phyloP scores from a whole-genome alignment of 2,888 invertebrate species.

The Yponomeuta cagnagella region DNA sequence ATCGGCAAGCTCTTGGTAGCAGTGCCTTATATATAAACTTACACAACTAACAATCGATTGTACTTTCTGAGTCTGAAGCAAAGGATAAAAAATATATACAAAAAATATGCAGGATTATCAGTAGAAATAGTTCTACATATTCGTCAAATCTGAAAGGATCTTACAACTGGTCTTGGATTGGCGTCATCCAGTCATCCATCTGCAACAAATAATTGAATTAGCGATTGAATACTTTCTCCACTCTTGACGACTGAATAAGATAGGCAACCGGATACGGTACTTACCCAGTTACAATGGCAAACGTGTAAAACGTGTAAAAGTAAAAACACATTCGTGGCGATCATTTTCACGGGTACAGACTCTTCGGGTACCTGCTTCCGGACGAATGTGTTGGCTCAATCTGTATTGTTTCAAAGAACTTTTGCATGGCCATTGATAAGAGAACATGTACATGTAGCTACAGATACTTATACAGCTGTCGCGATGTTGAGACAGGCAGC shows the following conservation, averaged over 20 bases:
- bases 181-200: slow-evolving; percentile 56
- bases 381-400: slow-evolving; percentile 24
- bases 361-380: slow-evolving; percentile 20
- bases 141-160: slow-evolving; percentile 24
- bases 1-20: too few relatives aligned
- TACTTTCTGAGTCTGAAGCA: too few relatives aligned
- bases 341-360: slow-evolving; percentile 25
- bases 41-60: too few relatives aligned
- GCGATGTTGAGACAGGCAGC: not conserved
- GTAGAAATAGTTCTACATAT: too few relatives aligned
- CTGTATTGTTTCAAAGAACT: slow-evolving; percentile 24
- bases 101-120: too few relatives aligned
- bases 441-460: slow-evolving; percentile 4
- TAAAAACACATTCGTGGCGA: slow-evolving; percentile 27
- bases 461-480: not conserved
- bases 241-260: not conserved
- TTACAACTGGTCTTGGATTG: slow-evolving; percentile 52
- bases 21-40: too few relatives aligned
- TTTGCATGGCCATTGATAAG: slow-evolving; percentile 41
- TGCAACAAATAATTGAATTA: slow-evolving; percentile 23
- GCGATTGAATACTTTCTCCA: not conserved
- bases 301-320: slow-evolving; percentile 28
- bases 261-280: slow-evolving; percentile 1
- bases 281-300: slow-evolving; percentile 36
- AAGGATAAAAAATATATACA: too few relatives aligned